A percentile compares a stretch with the other conserved stretches of the same genome.
Evolutionary conservation across 2,888 invertebrate species (phyloP).

Genomic region (Lordiphosa andalusiaca): DNA sequence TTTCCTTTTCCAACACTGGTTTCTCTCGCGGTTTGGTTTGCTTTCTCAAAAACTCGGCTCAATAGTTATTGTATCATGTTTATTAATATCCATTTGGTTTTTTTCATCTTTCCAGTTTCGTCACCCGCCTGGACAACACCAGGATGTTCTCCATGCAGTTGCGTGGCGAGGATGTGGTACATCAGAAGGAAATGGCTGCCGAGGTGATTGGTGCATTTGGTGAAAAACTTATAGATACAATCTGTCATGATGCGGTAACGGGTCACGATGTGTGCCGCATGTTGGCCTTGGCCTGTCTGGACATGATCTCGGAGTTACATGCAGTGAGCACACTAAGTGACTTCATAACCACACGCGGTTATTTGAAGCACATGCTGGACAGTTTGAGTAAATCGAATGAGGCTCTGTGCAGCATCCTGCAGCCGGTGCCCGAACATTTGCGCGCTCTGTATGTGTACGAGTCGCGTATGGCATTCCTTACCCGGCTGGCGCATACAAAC

Average conservation of each 20-base stretch:
- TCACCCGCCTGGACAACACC: slow-evolving; percentile 85
- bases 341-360: slow-evolving; percentile 84
- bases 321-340: slow-evolving; percentile 85
- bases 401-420: slow-evolving; percentile 84
- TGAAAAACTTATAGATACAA: slow-evolving; percentile 88
- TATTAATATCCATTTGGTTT: background rate
- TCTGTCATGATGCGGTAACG: slow-evolving; percentile 92
- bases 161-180: slow-evolving; percentile 47
- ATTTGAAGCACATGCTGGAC: slow-evolving; percentile 91
- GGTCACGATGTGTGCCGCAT: slow-evolving; percentile 95
- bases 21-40: no score
- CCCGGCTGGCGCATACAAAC: slow-evolving; percentile 85
- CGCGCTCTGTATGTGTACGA: slow-evolving; percentile 92
- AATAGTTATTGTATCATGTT: no score
- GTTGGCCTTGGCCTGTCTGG: slow-evolving; percentile 90
- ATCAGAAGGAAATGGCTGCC: slow-evolving; percentile 79
- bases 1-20: no score
- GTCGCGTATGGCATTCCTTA: slow-evolving; percentile 90
- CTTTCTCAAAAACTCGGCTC: no score
- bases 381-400: slow-evolving; percentile 88
- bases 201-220: slow-evolving; percentile 88
- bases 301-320: slow-evolving; percentile 88
- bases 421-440: slow-evolving; percentile 85
- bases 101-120: slow-evolving; percentile 81
- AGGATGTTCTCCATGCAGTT: slow-evolving; percentile 77